These are phyloP conservation scores for Meliscaeva auricollis DNA, from an alignment of 2,888 invertebrate genomes.

Conservation along the genomic window DNA sequence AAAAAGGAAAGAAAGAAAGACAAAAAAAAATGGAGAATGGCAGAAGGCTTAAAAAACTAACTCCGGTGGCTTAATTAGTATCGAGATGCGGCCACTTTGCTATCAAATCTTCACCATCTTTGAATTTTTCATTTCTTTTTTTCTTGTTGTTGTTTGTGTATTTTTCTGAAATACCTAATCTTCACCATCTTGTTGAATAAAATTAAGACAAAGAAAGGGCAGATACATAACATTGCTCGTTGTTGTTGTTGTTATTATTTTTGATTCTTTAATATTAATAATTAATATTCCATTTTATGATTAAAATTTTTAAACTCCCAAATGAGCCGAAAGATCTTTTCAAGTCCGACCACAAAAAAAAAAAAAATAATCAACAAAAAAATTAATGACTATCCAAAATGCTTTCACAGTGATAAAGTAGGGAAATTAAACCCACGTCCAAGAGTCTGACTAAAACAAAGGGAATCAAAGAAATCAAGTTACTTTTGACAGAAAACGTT, in stretches of 20 bases:
- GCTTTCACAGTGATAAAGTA: conserved; percentile 66
- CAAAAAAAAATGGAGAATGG: conserved; percentile 18
- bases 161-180: background rate
- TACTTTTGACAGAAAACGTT: conserved; percentile 42
- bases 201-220: conserved; percentile 9
- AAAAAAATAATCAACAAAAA: conserved; percentile 26
- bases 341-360: too few relatives aligned
- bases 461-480: conserved; percentile 20
- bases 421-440: conserved; percentile 48
- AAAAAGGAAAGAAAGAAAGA: conserved; percentile 2
- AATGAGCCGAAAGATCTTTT: conserved; percentile 31
- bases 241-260: background rate
- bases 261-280: conserved; percentile 61
- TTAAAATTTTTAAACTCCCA: conserved; percentile 46
- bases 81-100: conserved; percentile 70
- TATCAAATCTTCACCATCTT: conserved; percentile 75
- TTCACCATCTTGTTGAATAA: conserved; percentile 47
- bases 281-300: conserved; percentile 71
- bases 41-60: conserved; percentile 39
- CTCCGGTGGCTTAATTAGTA: conserved; percentile 76
- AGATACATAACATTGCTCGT: background rate
- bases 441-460: conserved; percentile 10
- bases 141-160: background rate
- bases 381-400: conserved; percentile 64
- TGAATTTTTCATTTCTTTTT: conserved; percentile 12